phyloP scores from a whole-genome alignment of 2,888 invertebrate species.

The Aleiodes alternator region DNA sequence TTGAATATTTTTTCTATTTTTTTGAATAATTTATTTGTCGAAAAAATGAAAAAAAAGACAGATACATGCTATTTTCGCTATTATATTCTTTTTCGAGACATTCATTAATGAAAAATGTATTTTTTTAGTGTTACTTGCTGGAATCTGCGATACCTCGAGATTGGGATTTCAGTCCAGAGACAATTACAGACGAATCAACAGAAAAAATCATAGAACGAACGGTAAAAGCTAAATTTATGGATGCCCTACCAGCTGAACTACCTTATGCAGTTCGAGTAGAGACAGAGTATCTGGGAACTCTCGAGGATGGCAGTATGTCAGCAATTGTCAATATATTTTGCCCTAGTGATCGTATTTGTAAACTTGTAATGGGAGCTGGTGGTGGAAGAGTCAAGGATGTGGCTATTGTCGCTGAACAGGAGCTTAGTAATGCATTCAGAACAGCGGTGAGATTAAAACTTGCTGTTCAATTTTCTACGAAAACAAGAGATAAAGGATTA shows the following conservation, averaged over 20 bases:
- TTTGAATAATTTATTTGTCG: too few species aligned
- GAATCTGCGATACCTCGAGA: constrained; percentile 80
- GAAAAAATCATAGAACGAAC: constrained; percentile 83
- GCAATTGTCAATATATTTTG: constrained; percentile 81
- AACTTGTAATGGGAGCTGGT: constrained; percentile 81
- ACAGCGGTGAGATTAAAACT: constrained; percentile 63
- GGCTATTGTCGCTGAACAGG: constrained; percentile 62
- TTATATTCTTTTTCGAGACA: neutral
- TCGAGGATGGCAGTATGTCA: constrained; percentile 78
- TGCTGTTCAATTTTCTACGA: constrained; percentile 49
- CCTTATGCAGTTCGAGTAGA: constrained; percentile 85
- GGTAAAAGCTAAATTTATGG: constrained; percentile 89
- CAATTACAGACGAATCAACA: constrained; percentile 86
- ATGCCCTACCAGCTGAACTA: constrained; percentile 89
- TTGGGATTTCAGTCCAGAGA: constrained; percentile 82
- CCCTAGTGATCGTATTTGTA: constrained; percentile 80
- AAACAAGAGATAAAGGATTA: neutral
- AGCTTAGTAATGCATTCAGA: constrained; percentile 63
- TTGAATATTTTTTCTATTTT: too few species aligned
- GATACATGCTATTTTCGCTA: too few species aligned
- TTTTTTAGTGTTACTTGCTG: constrained; percentile 82
- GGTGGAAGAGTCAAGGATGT: constrained; percentile 85
- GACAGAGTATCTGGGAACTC: constrained; percentile 82
- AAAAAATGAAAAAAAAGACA: too few species aligned
- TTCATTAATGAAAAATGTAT: constrained; percentile 12